Conservation (phyloP, 1,140 invertebrate genomes). For the Trachelipus rathkii region DNA sequence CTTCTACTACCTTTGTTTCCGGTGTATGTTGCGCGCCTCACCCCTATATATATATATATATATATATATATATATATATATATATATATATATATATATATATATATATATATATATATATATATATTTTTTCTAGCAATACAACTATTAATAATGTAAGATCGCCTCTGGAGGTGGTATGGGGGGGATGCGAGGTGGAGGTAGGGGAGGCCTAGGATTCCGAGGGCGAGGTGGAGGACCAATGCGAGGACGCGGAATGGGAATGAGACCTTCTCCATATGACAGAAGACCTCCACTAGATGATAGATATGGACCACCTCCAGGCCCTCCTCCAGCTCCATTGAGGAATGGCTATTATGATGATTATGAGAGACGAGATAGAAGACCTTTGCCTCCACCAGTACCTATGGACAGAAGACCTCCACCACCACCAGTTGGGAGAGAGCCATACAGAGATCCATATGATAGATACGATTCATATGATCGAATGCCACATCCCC, state of each 20-base stretch:
- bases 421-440: conserved; percentile 43
- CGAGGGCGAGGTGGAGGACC: conserved; percentile 35
- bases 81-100: conserved; percentile 19
- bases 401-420: conserved; percentile 37
- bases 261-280: conserved; percentile 50
- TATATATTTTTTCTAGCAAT: conserved; percentile 44
- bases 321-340: conserved; percentile 43
- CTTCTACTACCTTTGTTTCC: too few relatives aligned
- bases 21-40: too few relatives aligned
- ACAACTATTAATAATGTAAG: conserved; percentile 47
- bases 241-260: conserved; percentile 43
- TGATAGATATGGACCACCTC: conserved; percentile 43
- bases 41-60: too few relatives aligned
- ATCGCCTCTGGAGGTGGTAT: conserved; percentile 46
- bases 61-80: conserved; percentile 11
- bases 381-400: conserved; percentile 40
- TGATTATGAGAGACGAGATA: conserved; percentile 45
- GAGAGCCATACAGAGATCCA: conserved; percentile 40
- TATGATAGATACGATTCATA: conserved; percentile 37
- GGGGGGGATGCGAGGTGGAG: conserved; percentile 48
- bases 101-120: conserved; percentile 18
- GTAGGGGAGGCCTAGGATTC: conserved; percentile 40
- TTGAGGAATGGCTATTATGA: conserved; percentile 47
- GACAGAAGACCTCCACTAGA: conserved; percentile 41
- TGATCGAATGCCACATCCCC: conserved; percentile 14